Evolutionary conservation across 2,113 vertebrate species (phyloP).

Genomic region (Campylorhamphus procurvoides): DNA sequence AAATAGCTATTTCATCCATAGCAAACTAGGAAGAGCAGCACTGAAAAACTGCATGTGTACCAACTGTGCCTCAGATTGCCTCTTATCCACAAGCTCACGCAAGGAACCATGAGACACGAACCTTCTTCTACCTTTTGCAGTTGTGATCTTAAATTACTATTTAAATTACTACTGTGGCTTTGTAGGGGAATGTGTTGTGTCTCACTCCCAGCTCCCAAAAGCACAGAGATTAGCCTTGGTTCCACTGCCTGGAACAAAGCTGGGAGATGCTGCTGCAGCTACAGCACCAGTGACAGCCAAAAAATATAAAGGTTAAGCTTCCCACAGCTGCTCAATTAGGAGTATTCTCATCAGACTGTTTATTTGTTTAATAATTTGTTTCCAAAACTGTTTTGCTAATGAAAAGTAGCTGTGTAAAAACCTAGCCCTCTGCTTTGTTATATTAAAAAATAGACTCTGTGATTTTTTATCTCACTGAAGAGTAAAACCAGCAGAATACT

Average conservation of each 20-base stretch:
- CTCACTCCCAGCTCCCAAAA: neutral
- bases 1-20: neutral
- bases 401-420: neutral
- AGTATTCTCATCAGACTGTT: neutral
- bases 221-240: neutral
- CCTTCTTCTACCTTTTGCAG: neutral
- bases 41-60: neutral
- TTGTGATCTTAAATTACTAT: neutral
- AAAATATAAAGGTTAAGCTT: neutral
- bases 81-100: neutral
- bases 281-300: neutral
- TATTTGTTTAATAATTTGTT: neutral
- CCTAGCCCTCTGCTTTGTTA: neutral
- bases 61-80: neutral
- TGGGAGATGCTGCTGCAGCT: neutral
- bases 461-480: neutral
- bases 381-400: neutral
- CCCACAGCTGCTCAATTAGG: neutral
- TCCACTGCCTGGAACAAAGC: neutral
- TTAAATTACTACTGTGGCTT: neutral
- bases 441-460: neutral
- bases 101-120: rapidly evolving
- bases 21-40: neutral
- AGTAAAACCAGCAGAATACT: neutral
- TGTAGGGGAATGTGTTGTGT: neutral